A percentile compares a stretch with the other conserved stretches of the same genome.
Conservation (phyloP, 1,140 invertebrate species). For the Drosophila nigrodunni region DNA sequence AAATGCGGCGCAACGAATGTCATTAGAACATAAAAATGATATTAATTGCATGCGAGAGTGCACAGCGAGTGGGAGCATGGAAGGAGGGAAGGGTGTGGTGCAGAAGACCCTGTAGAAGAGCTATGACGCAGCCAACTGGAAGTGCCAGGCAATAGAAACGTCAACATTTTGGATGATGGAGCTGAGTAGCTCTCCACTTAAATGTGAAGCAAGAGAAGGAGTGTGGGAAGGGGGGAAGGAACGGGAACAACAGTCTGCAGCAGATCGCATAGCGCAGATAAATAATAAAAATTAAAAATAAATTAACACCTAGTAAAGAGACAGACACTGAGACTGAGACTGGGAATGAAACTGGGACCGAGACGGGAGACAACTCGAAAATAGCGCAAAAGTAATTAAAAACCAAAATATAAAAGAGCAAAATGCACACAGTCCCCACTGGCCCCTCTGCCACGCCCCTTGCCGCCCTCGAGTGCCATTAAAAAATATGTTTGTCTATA, state of each 20-base stretch:
- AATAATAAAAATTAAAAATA: slow-evolving; percentile 84
- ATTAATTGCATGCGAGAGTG: slow-evolving; percentile 83
- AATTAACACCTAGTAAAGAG: slow-evolving; percentile 82
- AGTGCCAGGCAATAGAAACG: slow-evolving; percentile 69
- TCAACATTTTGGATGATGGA: slow-evolving; percentile 73
- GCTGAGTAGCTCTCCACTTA: slow-evolving; percentile 44
- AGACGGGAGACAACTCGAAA: slow-evolving; percentile 66
- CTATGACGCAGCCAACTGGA: slow-evolving; percentile 1
- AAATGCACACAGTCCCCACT: slow-evolving; percentile 39
- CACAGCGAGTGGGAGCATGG: slow-evolving; percentile 15
- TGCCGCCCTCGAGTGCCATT: slow-evolving; percentile 24
- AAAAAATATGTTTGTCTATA: slow-evolving; percentile 63
- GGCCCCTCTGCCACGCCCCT: background rate
- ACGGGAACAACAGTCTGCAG: slow-evolving; percentile 11
- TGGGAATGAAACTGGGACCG: slow-evolving; percentile 1
- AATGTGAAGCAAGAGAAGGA: slow-evolving; percentile 23
- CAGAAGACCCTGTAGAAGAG: background rate
- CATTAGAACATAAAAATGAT: slow-evolving; percentile 83
- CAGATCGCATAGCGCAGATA: slow-evolving; percentile 71
- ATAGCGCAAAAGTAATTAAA: slow-evolving; percentile 83
- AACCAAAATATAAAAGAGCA: slow-evolving; percentile 69
- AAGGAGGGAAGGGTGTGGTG: background rate
- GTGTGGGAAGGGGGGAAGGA: background rate
- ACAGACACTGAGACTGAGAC: slow-evolving; percentile 28
- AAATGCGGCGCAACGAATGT: slow-evolving; percentile 83